These are phyloP conservation scores for Spinus pinus DNA, from an alignment of 2,797 vertebrate species.

Conservation along the genomic window DNA sequence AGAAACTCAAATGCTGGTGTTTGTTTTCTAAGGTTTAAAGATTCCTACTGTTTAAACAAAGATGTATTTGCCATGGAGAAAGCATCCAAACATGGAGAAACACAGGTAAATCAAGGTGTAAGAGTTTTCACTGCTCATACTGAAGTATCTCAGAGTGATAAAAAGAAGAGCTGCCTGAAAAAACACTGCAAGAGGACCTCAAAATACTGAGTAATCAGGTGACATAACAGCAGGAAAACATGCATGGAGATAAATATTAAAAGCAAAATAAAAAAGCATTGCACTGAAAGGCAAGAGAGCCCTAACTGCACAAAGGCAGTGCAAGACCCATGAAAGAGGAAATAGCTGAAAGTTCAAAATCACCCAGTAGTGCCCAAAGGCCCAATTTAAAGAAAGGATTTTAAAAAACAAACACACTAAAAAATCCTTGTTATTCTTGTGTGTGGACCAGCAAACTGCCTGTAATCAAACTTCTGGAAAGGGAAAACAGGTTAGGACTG, in stretches of 20 bases:
- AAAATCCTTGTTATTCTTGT: neutral
- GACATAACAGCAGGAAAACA: neutral
- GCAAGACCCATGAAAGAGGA: neutral
- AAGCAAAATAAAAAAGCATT: neutral
- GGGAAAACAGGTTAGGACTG: neutral
- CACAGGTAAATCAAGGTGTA: neutral
- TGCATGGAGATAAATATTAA: neutral
- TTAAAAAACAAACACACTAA: neutral
- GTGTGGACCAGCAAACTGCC: neutral
- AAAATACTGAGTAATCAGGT: neutral
- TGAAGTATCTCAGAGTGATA: neutral
- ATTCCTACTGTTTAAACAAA: neutral
- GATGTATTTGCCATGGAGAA: neutral
- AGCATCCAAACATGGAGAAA: neutral
- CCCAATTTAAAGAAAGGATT: neutral
- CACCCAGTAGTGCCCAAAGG: neutral
- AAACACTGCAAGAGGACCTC: neutral
- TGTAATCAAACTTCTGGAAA: neutral
- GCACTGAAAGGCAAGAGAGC: neutral
- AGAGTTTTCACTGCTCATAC: neutral
- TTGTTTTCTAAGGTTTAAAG: neutral
- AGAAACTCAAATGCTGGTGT: fast-evolving
- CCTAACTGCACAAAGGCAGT: neutral
- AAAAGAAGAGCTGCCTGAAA: neutral
- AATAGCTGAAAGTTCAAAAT: neutral